Evolutionary conservation across 1,140 invertebrate species (phyloP).

Genomic region (Hylyphantes graminicola): DNA sequence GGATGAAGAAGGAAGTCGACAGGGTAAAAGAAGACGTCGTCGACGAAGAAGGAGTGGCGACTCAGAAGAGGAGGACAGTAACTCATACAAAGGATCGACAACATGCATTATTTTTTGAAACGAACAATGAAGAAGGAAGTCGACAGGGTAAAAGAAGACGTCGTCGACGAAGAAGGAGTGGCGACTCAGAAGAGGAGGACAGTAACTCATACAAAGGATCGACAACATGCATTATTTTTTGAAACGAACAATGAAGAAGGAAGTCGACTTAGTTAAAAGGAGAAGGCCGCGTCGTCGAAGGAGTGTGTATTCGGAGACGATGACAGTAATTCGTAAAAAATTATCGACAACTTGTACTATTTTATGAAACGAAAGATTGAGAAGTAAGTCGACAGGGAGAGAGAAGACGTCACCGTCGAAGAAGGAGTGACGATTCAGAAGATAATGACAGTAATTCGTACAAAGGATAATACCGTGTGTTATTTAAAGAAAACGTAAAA

Average conservation of each 20-base stretch:
- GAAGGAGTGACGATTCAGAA: slow-evolving; percentile 30
- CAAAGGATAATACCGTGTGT: background rate
- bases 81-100: slow-evolving; percentile 37
- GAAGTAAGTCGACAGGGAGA: background rate
- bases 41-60: slow-evolving; percentile 29
- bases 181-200: slow-evolving; percentile 17
- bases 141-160: background rate
- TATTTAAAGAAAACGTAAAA: no score
- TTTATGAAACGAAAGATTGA: slow-evolving; percentile 21
- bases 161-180: slow-evolving; percentile 23
- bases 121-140: slow-evolving; percentile 4
- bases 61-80: slow-evolving; percentile 33
- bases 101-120: slow-evolving; percentile 20
- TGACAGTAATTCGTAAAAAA: slow-evolving; percentile 39
- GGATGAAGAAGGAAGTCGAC: background rate
- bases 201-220: slow-evolving; percentile 12
- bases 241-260: background rate
- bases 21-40: background rate
- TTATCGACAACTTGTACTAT: slow-evolving; percentile 15
- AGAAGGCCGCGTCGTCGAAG: background rate
- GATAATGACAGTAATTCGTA: slow-evolving; percentile 16
- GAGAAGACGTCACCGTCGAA: background rate
- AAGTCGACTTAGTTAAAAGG: background rate
- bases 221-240: background rate
- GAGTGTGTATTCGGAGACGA: slow-evolving; percentile 38